Conservation (phyloP, 2,797 vertebrate genomes). For the Chelonia mydas region DNA sequence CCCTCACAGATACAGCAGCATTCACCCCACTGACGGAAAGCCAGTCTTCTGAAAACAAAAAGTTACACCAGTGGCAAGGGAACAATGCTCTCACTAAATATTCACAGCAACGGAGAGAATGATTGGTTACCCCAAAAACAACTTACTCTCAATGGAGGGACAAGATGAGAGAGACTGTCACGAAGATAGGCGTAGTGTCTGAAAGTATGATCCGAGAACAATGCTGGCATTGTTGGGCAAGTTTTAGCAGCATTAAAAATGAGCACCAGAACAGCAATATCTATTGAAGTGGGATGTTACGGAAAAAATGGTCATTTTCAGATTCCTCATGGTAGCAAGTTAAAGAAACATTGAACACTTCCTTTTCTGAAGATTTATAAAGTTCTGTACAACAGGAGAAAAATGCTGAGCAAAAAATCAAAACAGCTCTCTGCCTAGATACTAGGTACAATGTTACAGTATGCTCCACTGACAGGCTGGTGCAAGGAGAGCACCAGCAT, state of each 20-base stretch:
- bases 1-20: not conserved
- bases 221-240: slow-evolving; percentile 95
- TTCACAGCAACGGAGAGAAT: not conserved
- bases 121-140: not conserved
- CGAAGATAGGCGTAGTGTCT: slow-evolving; percentile 95
- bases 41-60: not conserved
- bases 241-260: slow-evolving; percentile 96
- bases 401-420: not conserved
- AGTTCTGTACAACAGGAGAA: not conserved
- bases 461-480: not conserved
- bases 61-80: not conserved
- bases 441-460: not conserved
- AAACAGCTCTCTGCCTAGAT: not conserved
- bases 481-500: not conserved
- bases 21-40: accelerated
- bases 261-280: slow-evolving; percentile 96
- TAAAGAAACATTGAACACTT: not conserved
- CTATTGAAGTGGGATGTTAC: slow-evolving; percentile 79
- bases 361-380: not conserved
- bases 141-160: slow-evolving; percentile 92
- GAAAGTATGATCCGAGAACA: slow-evolving; percentile 98
- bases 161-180: slow-evolving; percentile 97
- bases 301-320: not conserved
- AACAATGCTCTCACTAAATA: not conserved
- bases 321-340: not conserved